phyloP scores from a whole-genome alignment of 2,113 vertebrate species.

The Sebastes fasciatus region DNA sequence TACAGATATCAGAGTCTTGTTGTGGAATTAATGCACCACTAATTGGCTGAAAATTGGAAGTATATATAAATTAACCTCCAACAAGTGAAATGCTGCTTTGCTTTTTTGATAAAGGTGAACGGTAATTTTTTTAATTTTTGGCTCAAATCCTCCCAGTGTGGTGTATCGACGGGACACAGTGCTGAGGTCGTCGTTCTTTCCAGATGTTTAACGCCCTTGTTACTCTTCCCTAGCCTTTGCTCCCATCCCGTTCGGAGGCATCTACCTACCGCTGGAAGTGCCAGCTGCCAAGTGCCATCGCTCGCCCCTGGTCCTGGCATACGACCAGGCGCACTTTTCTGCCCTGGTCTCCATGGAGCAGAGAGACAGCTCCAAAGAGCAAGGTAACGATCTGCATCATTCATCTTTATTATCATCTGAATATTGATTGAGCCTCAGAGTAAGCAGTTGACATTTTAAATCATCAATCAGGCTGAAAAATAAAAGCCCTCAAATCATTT shows the following conservation, averaged over 20 bases:
- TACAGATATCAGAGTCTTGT: background rate
- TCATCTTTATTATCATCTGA: background rate
- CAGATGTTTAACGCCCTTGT: conserved; percentile 4
- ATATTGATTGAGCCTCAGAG: background rate
- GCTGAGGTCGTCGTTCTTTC: background rate
- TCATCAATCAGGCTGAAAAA: background rate
- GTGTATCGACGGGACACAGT: background rate
- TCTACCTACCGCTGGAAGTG: conserved; percentile 96
- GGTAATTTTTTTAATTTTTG: background rate
- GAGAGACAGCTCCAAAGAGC: conserved; percentile 91
- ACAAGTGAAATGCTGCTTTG: background rate
- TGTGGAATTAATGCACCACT: background rate
- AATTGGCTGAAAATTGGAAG: background rate
- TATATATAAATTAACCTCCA: background rate
- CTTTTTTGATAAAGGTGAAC: background rate
- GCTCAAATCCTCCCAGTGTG: conserved; percentile 1
- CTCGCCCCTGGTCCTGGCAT: conserved; percentile 93
- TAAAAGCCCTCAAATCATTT: background rate
- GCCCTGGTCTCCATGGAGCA: conserved; percentile 99
- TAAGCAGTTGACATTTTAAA: conserved; percentile 7
- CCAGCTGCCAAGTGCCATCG: conserved; percentile 93
- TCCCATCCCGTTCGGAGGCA: conserved; percentile 97
- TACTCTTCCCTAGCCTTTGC: conserved; percentile 88
- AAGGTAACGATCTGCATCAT: conserved; percentile 83
- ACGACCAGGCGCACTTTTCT: conserved; percentile 98